These are phyloP conservation scores for Drosophila auraria DNA, from an alignment of 1,140 invertebrate genomes.

Conservation along the genomic window DNA sequence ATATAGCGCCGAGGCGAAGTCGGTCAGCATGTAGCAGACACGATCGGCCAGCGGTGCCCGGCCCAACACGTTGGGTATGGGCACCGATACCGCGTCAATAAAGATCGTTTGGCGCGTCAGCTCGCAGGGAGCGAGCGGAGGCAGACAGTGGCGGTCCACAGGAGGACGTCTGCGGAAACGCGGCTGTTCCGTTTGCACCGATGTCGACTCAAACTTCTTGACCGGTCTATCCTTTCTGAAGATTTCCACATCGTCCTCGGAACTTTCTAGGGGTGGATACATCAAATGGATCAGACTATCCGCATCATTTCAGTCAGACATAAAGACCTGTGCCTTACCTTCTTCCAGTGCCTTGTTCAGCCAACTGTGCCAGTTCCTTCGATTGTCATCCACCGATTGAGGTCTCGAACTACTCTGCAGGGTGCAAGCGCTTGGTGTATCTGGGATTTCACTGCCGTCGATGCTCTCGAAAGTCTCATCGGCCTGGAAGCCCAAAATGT, in stretches of 20 bases:
- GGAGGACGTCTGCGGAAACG: conserved; percentile 10
- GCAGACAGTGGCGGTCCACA: neutral
- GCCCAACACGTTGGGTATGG: conserved; percentile 22
- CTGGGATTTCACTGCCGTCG: neutral
- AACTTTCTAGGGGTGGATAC: conserved; percentile 43
- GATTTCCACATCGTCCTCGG: conserved; percentile 61
- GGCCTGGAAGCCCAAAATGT: conserved; percentile 53
- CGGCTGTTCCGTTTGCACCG: conserved; percentile 65
- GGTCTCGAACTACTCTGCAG: neutral
- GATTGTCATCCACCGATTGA: neutral
- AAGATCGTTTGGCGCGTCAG: conserved; percentile 51
- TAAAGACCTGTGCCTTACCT: conserved; percentile 31
- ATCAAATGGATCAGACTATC: neutral
- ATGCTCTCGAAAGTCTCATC: conserved; percentile 8
- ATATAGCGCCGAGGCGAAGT: conserved; percentile 71
- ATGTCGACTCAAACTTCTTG: neutral
- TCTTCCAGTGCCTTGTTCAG: conserved; percentile 31
- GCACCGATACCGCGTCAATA: conserved; percentile 50
- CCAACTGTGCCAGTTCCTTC: conserved; percentile 54
- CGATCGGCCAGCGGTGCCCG: conserved; percentile 62
- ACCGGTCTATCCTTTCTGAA: conserved; percentile 1
- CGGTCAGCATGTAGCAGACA: conserved; percentile 75
- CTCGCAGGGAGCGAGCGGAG: conserved; percentile 55
- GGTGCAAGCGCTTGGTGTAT: conserved; percentile 15
- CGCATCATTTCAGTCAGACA: neutral